Conservation (phyloP, 2,113 vertebrate species). For the Ovibos moschatus region DNA sequence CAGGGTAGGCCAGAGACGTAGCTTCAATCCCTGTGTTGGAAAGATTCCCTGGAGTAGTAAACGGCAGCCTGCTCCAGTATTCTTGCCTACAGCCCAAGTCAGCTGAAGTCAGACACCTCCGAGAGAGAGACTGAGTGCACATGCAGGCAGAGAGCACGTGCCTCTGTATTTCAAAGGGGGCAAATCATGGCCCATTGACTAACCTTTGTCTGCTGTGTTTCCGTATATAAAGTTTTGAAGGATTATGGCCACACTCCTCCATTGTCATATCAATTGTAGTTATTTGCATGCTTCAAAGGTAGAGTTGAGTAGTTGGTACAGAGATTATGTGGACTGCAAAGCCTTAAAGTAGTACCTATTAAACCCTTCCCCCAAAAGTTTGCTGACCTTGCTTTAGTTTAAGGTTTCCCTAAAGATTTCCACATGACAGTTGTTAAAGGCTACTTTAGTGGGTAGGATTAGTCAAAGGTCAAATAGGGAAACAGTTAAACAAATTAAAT, state of each 20-base stretch:
- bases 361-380: neutral
- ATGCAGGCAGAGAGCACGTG: neutral
- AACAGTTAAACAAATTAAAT: slow-evolving; percentile 49
- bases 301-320: neutral
- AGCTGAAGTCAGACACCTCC: neutral
- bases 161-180: neutral
- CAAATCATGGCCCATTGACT: neutral
- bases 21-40: neutral
- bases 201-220: neutral
- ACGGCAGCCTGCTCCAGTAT: neutral
- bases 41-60: neutral
- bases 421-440: slow-evolving; percentile 7
- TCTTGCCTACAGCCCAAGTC: neutral
- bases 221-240: neutral
- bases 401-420: slow-evolving; percentile 41
- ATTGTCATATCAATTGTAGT: neutral
- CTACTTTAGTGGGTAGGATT: slow-evolving; percentile 16
- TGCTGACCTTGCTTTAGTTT: neutral
- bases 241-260: neutral
- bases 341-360: slow-evolving; percentile 2
- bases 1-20: neutral
- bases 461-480: slow-evolving; percentile 45
- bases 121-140: neutral
- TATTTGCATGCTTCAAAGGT: neutral
- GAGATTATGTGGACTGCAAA: neutral